These are phyloP conservation scores for Fregata magnificens DNA, from an alignment of 2,113 vertebrate genomes.

Conservation along the genomic window DNA sequence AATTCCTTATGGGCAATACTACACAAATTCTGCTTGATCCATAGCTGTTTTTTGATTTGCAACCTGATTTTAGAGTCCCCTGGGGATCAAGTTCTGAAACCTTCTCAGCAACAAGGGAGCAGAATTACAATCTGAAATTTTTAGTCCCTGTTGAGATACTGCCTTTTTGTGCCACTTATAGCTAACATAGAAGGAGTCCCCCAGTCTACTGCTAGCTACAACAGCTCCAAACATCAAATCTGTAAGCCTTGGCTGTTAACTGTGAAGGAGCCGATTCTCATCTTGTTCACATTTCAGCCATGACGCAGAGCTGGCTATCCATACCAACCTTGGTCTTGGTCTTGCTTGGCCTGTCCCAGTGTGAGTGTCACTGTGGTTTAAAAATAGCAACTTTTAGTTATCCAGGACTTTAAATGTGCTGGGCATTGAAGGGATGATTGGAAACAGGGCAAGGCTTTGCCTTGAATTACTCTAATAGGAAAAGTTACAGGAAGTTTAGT, in stretches of 20 bases:
- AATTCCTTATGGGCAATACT: background rate
- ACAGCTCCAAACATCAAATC: background rate
- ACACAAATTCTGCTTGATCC: background rate
- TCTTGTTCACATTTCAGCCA: background rate
- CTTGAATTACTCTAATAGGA: background rate
- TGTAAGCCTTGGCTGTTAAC: background rate
- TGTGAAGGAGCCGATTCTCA: background rate
- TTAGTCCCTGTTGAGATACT: background rate
- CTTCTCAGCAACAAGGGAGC: background rate
- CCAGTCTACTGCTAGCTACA: background rate
- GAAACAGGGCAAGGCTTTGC: background rate
- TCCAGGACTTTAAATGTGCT: background rate
- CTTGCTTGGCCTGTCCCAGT: background rate
- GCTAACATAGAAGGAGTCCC: background rate
- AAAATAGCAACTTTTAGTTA: background rate
- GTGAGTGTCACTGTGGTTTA: background rate
- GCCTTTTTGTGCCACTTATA: background rate
- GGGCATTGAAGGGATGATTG: background rate
- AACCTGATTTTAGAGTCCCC: background rate
- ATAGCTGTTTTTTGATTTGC: background rate
- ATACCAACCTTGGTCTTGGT: background rate
- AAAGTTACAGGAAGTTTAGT: background rate
- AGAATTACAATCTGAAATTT: background rate
- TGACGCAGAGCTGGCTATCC: background rate
- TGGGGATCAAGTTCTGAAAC: background rate